Conservation (phyloP, 2,113 vertebrate genomes). For the Todiramphus saurophagus region DNA sequence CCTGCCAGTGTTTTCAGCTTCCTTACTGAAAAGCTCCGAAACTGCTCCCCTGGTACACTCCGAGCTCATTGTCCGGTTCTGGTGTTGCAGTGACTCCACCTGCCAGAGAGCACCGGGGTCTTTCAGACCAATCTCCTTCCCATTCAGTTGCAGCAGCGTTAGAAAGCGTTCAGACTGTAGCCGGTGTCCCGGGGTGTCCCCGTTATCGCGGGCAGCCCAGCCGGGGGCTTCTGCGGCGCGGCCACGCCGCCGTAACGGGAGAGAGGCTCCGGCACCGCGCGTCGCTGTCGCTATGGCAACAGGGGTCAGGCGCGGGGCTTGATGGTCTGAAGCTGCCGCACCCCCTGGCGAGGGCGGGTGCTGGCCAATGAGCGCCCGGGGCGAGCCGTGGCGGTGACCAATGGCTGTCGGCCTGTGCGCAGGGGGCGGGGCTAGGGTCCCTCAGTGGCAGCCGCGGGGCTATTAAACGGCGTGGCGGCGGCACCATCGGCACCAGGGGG, state of each 20-base stretch:
- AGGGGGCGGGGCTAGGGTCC: background rate
- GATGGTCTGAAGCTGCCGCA: slow-evolving; percentile 60
- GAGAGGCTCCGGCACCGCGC: no score
- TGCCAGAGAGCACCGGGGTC: background rate
- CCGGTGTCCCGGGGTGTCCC: no score
- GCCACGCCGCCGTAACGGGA: no score
- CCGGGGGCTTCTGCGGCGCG: background rate
- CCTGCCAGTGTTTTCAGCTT: background rate
- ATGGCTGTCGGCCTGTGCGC: background rate
- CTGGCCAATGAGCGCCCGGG: slow-evolving; percentile 27
- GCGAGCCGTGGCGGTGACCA: background rate
- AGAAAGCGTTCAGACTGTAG: background rate
- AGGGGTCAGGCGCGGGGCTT: slow-evolving; percentile 55
- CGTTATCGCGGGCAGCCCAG: no score
- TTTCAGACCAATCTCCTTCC: background rate
- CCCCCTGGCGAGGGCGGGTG: background rate
- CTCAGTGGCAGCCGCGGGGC: background rate
- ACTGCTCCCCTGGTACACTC: fast-evolving
- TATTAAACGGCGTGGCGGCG: no score
- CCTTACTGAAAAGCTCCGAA: background rate
- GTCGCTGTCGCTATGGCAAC: slow-evolving; percentile 59
- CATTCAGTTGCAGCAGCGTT: fast-evolving
- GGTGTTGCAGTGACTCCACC: background rate
- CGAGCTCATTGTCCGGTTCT: fast-evolving
- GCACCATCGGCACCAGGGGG: no score